Evolutionary conservation across 1,140 invertebrate genomes (phyloP), one percentile per base, ranked within the genome.

Genomic region (Pomacea maculata): DNA sequence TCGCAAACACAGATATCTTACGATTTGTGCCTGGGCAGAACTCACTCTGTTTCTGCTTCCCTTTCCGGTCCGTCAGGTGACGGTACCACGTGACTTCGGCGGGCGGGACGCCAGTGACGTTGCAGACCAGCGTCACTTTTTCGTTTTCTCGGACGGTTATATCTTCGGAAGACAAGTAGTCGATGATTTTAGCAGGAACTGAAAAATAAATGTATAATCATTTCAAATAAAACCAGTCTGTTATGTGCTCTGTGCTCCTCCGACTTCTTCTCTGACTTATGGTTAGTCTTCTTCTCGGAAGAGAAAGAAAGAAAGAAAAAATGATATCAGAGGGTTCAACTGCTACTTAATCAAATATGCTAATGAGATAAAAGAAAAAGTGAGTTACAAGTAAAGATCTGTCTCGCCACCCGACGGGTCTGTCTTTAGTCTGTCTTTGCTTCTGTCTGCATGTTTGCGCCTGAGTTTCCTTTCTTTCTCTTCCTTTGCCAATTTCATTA

Each of bases 1-100:
- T 25, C 73, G 75, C 64, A 63, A 80, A 63, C 63, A 80, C 72
- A 75, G 73, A 57, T 68, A 75, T 68, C 82, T 85, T 83, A 85
- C 84, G 82, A 82, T 78, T 83, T 70, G 84, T 83, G 78, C 79
- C 76, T 78, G 74, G 73, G 82, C 84, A 85, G 80, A 85, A 83
- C 82, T 83, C 80, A 85, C 82, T 83, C 75, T 83, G 75, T 82
- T 82, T 85, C 25, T 76, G 70, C 78, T 73, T 75, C 65, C 79
- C 80, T 70, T 85, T 83, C 67, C 80, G 61, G 67, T 64, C 75
- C 55, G 68, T 61, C 14, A 57, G 68, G 72, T 83, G 81, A 68
- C 89, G 85, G 81, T 88, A 86, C 90, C 90, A 91, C 70, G 87
- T 89, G 68, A 91, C 89, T 14, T 83, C 85, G 25, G 90, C 89